Percentiles rank a stretch among this genome's conserved stretches.
Conservation (phyloP, 2,888 invertebrate species). For the Cyclophora punctaria region DNA sequence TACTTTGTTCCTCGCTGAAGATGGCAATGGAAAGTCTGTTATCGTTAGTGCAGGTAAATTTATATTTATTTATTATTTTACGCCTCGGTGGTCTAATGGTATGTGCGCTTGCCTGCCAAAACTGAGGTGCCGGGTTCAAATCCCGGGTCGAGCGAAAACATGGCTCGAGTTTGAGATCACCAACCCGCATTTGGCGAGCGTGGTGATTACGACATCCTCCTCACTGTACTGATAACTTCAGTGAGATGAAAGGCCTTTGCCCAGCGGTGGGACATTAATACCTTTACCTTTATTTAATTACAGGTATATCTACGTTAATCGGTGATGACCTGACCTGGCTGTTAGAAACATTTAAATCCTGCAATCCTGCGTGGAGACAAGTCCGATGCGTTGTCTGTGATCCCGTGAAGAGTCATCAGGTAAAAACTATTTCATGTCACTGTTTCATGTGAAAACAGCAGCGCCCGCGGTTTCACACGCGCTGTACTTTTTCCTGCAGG, state of each 20-base stretch:
- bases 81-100: no score
- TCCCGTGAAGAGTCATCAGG: conserved; percentile 61
- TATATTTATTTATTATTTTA: neutral
- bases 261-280: neutral
- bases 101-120: no score
- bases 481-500: no score
- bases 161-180: no score
- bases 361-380: conserved; percentile 70
- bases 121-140: no score
- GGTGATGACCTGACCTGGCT: conserved; percentile 66
- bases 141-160: no score
- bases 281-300: neutral
- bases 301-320: conserved; percentile 66
- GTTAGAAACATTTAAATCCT: conserved; percentile 67
- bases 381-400: conserved; percentile 67
- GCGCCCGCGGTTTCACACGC: no score
- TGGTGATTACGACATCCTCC: no score
- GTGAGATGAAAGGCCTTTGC: no score
- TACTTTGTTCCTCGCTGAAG: conserved; percentile 63
- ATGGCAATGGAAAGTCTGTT: conserved; percentile 68
- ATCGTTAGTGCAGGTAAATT: conserved; percentile 65
- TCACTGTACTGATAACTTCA: no score
- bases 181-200: no score
- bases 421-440: conserved; percentile 11
- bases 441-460: no score